Conservation (phyloP, 2,113 vertebrate species). For the Syrmaticus mikado region DNA sequence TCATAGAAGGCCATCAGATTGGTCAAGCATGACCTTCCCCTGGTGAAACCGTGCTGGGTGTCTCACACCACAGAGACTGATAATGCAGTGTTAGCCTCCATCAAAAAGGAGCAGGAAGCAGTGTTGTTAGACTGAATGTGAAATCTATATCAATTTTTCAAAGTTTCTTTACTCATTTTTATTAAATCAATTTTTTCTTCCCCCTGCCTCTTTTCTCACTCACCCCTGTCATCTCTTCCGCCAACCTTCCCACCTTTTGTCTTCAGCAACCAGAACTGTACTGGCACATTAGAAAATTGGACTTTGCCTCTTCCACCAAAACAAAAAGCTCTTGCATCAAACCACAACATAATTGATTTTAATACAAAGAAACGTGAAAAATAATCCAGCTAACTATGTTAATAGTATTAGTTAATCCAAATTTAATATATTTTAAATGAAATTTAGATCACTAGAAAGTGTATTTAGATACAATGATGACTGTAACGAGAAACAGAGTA, state of each 20-base stretch:
- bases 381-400: constrained; percentile 70
- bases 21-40: too few species aligned
- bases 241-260: constrained; percentile 48
- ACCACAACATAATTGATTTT: constrained; percentile 72
- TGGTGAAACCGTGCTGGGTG: too few species aligned
- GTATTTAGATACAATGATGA: constrained; percentile 74
- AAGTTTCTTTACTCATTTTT: constrained; percentile 78
- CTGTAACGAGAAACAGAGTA: constrained; percentile 57
- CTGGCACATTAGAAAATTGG: constrained; percentile 62
- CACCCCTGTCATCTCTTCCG: constrained; percentile 42
- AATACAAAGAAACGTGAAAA: constrained; percentile 74
- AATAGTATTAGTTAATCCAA: constrained; percentile 72
- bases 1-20: too few species aligned
- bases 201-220: constrained; percentile 30
- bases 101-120: constrained; percentile 91
- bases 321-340: constrained; percentile 73
- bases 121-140: constrained; percentile 83
- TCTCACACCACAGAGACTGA: constrained; percentile 81
- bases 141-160: constrained; percentile 67
- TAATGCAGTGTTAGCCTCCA: constrained; percentile 84
- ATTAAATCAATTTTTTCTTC: constrained; percentile 65
- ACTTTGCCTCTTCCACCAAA: constrained; percentile 69
- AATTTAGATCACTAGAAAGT: constrained; percentile 69
- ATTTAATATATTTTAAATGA: constrained; percentile 69
- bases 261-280: constrained; percentile 64